Evolutionary conservation across 2,113 vertebrate species (phyloP).

Genomic region (Ursus arctos): DNA sequence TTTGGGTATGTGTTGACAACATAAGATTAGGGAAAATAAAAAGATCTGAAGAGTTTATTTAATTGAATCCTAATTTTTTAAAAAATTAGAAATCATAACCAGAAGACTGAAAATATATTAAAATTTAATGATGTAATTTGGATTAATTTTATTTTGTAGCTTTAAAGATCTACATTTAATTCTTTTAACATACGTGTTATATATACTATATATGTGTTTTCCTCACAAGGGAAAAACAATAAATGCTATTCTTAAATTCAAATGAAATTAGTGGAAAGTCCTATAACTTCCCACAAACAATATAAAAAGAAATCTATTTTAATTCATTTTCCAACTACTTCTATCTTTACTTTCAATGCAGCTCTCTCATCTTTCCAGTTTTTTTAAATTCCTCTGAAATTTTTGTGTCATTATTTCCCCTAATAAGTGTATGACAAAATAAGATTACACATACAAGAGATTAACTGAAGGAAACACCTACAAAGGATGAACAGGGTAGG

Average conservation of each 20-base stretch:
- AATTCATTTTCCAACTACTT: neutral
- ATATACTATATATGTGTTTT: neutral
- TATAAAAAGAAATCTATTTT: slow-evolving; percentile 19
- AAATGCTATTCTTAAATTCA: slow-evolving; percentile 3
- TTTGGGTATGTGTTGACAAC: neutral
- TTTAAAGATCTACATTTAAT: slow-evolving; percentile 37
- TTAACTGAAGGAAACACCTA: neutral
- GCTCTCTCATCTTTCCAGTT: neutral
- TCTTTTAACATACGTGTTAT: neutral
- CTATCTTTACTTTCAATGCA: neutral
- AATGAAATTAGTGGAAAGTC: neutral
- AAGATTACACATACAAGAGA: neutral
- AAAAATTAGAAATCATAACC: neutral
- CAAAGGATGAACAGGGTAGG: neutral
- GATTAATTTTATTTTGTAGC: neutral
- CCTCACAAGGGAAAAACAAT: neutral
- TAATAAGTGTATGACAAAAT: neutral
- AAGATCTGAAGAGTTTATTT: neutral
- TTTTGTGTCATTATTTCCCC: neutral
- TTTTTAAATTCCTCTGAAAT: neutral
- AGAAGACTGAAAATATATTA: neutral
- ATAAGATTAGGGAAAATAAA: neutral
- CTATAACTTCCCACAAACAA: neutral
- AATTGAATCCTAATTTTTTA: neutral
- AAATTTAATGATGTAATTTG: neutral